Percentiles rank a stretch among this genome's conserved stretches.
phyloP scores from a whole-genome alignment of 1,140 invertebrate species.

The Halyomorpha halys region DNA sequence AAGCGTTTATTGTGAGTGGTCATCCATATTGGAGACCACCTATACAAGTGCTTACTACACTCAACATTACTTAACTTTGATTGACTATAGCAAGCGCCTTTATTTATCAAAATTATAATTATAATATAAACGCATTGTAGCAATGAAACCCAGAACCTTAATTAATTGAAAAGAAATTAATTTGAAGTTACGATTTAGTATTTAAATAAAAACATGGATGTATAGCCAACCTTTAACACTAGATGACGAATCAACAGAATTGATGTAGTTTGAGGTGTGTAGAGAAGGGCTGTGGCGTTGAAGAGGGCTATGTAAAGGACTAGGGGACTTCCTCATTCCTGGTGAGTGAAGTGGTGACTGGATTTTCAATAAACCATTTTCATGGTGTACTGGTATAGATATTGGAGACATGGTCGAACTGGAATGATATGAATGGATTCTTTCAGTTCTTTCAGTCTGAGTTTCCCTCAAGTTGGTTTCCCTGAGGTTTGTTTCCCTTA shows the following conservation, averaged over 20 bases:
- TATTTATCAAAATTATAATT: too few relatives aligned
- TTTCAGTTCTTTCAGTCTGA: neutral
- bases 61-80: too few relatives aligned
- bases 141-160: too few relatives aligned
- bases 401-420: conserved; percentile 14
- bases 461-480: too few relatives aligned
- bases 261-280: conserved; percentile 29
- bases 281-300: conserved; percentile 28
- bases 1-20: too few relatives aligned
- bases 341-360: conserved; percentile 28
- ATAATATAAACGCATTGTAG: too few relatives aligned
- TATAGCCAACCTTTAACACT: conserved; percentile 45
- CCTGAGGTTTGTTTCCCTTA: neutral
- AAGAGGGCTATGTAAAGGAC: conserved; percentile 27
- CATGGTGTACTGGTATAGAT: conserved; percentile 24
- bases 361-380: conserved; percentile 25
- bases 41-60: too few relatives aligned
- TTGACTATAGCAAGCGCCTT: too few relatives aligned
- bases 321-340: conserved; percentile 24
- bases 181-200: too few relatives aligned
- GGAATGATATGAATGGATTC: conserved; percentile 4
- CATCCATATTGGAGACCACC: too few relatives aligned
- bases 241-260: conserved; percentile 51
- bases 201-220: neutral
- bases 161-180: too few relatives aligned